Evolutionary conservation across 30 jellyfish, hydroid and myxozoan species (phyloP).

Genomic region (Hydractinia echinata): DNA sequence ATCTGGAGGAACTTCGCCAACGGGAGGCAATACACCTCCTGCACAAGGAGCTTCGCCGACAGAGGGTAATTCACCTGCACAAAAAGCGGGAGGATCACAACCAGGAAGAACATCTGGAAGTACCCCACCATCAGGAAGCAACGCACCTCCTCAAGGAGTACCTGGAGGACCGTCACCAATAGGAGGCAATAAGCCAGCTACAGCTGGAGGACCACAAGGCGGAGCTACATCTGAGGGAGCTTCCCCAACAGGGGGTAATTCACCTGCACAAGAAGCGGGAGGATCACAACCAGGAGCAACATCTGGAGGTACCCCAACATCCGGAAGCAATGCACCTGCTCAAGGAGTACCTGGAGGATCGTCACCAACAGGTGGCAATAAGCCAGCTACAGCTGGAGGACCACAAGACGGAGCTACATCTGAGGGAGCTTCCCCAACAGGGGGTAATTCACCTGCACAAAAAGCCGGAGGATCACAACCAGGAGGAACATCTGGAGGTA

Average conservation of each 20-base stretch:
- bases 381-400: background rate
- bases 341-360: background rate
- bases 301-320: background rate
- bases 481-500: slow-evolving; percentile 13
- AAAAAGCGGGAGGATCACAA: background rate
- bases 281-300: background rate
- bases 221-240: background rate
- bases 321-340: background rate
- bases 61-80: background rate
- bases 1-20: background rate
- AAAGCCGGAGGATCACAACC: background rate
- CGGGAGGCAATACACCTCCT: background rate
- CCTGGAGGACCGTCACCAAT: background rate
- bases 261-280: background rate
- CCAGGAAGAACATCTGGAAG: background rate
- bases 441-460: background rate
- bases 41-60: background rate
- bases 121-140: background rate
- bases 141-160: background rate
- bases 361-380: background rate
- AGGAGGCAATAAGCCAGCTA: background rate
- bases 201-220: no score
- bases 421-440: no score
- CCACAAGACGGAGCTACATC: background rate
- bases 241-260: background rate